phyloP scores from a whole-genome alignment of 1,140 invertebrate species.

The Papilio polytes region DNA sequence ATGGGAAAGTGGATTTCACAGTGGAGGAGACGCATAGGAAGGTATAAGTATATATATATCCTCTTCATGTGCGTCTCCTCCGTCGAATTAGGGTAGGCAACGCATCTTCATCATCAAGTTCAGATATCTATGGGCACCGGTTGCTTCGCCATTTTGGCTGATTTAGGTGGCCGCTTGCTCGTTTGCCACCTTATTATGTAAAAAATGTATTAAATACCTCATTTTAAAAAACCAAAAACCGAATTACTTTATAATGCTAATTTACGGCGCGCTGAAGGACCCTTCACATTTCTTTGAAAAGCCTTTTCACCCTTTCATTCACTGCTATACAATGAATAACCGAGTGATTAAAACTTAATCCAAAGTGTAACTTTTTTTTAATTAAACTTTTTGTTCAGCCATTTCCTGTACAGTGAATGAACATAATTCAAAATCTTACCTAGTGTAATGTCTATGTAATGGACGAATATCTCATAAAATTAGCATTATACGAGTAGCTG shows the following conservation, averaged over 20 bases:
- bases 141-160: no score
- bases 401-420: slow-evolving; percentile 39
- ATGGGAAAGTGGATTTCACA: no score
- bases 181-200: no score
- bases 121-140: no score
- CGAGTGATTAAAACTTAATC: slow-evolving; percentile 7
- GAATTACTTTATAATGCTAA: slow-evolving; percentile 4
- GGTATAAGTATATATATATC: no score
- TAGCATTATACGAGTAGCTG: slow-evolving; percentile 69
- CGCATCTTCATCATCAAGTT: no score
- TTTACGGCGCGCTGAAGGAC: not conserved
- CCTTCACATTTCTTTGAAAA: slow-evolving; percentile 17
- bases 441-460: slow-evolving; percentile 51
- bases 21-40: no score
- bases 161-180: no score
- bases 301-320: not conserved
- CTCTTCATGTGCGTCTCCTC: no score
- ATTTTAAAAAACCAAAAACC: not conserved
- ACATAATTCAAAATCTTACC: slow-evolving; percentile 44
- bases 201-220: not conserved
- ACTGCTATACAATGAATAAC: not conserved
- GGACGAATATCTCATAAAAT: slow-evolving; percentile 64
- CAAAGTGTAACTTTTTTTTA: not conserved
- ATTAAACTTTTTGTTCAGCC: slow-evolving; percentile 25
- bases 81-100: no score